These are phyloP conservation scores for Nansenia antarctica DNA, from an alignment of 2,113 vertebrate genomes.

Conservation along the genomic window DNA sequence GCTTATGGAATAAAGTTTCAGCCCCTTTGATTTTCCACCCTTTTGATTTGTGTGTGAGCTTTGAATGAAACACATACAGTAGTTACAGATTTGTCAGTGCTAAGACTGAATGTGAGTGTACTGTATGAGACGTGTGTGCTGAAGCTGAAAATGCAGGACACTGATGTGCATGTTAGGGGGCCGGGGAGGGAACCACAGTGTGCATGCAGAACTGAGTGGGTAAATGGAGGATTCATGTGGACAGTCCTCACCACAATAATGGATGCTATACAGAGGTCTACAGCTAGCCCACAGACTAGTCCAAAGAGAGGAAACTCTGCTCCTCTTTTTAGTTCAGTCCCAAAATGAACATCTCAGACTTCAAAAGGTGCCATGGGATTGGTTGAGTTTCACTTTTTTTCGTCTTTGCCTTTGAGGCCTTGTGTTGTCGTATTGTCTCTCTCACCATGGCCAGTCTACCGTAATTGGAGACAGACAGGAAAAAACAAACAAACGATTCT, in stretches of 20 bases:
- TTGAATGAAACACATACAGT: neutral
- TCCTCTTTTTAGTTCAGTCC: slow-evolving; percentile 50
- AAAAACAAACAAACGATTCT: slow-evolving; percentile 16
- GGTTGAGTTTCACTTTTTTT: slow-evolving; percentile 10
- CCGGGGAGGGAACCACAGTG: slow-evolving; percentile 35
- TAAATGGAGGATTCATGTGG: slow-evolving; percentile 62
- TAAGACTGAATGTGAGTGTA: neutral
- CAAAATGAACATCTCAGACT: slow-evolving; percentile 35
- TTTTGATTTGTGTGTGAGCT: slow-evolving; percentile 28
- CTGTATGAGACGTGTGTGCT: slow-evolving; percentile 8
- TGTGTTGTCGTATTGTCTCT: slow-evolving; percentile 5
- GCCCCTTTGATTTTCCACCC: neutral
- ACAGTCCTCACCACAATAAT: slow-evolving; percentile 60
- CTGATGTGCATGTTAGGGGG: slow-evolving; percentile 41
- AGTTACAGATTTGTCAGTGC: neutral
- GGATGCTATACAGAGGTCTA: slow-evolving; percentile 45
- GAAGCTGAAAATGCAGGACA: slow-evolving; percentile 38
- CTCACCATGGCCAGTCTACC: slow-evolving; percentile 8
- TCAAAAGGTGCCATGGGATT: slow-evolving; percentile 13
- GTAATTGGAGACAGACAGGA: slow-evolving; percentile 11
- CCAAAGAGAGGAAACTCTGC: slow-evolving; percentile 7
- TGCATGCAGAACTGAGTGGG: slow-evolving; percentile 34
- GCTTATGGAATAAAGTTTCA: neutral
- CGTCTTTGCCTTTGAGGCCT: slow-evolving; percentile 5
- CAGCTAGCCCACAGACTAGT: slow-evolving; percentile 12